Conservation (phyloP, 2,797 vertebrate species). For the Hyperoplus immaculatus region DNA sequence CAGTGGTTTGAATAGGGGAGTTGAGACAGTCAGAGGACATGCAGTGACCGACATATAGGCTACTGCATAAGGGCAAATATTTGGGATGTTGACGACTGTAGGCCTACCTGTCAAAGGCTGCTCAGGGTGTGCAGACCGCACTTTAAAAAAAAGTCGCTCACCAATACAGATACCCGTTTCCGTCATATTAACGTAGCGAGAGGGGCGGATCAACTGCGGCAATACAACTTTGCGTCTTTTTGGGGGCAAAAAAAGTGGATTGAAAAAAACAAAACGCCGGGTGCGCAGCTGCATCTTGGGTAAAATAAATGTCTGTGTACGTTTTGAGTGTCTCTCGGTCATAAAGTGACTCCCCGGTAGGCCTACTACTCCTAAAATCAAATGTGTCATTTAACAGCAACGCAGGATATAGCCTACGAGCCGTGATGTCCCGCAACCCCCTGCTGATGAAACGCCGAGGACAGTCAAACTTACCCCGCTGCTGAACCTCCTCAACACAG, state of each 20-base stretch:
- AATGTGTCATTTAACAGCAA: not conserved
- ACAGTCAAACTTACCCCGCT: conserved; percentile 56
- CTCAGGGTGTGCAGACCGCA: conserved; percentile 12
- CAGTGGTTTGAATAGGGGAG: conserved; percentile 12
- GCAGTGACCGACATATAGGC: not conserved
- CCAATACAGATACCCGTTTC: conserved; percentile 35
- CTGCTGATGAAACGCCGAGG: not conserved
- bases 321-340: not conserved
- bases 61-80: not conserved
- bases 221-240: conserved; percentile 14
- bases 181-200: conserved; percentile 5
- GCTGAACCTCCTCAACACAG: not conserved
- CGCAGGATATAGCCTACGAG: conserved; percentile 2
- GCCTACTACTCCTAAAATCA: not conserved
- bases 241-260: no score
- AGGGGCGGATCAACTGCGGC: conserved; percentile 33
- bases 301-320: conserved; percentile 17
- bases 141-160: conserved; percentile 23
- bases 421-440: no score
- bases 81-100: not conserved
- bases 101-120: not conserved
- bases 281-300: not conserved
- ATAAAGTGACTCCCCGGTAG: conserved; percentile 38
- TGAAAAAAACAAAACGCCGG: not conserved
- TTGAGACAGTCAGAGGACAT: not conserved